These are phyloP conservation scores for Pseudoips prasinana DNA, from an alignment of 2,888 invertebrate species.

Conservation along the genomic window DNA sequence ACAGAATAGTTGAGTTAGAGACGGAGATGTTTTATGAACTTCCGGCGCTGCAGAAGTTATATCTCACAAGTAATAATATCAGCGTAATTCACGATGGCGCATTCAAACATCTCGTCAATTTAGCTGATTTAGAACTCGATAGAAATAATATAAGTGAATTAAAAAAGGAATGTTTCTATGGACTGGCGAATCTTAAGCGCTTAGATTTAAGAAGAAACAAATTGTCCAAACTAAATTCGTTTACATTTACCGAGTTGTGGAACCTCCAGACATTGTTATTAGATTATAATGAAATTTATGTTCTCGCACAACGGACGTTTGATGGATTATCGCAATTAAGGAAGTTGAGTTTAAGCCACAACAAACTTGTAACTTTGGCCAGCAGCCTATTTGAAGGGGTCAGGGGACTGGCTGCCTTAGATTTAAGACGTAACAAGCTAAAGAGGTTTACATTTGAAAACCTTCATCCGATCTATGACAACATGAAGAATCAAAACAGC, in stretches of 20 bases:
- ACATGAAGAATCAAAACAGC: slow-evolving; percentile 87
- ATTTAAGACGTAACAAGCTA: slow-evolving; percentile 88
- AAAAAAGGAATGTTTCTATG: slow-evolving; percentile 89
- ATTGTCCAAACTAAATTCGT: slow-evolving; percentile 88
- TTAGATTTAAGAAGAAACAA: slow-evolving; percentile 89
- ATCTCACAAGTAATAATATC: slow-evolving; percentile 93
- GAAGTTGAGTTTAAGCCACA: slow-evolving; percentile 88
- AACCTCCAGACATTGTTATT: slow-evolving; percentile 86
- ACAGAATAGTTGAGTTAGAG: slow-evolving; percentile 87
- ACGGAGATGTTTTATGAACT: slow-evolving; percentile 88
- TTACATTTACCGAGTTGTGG: slow-evolving; percentile 90
- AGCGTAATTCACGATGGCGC: slow-evolving; percentile 92
- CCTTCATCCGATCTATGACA: slow-evolving; percentile 87
- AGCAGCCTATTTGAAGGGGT: slow-evolving; percentile 87
- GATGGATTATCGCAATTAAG: slow-evolving; percentile 87
- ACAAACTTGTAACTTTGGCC: slow-evolving; percentile 86
- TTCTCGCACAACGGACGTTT: slow-evolving; percentile 89
- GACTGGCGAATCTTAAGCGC: slow-evolving; percentile 86
- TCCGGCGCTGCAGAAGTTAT: slow-evolving; percentile 87
- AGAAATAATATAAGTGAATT: slow-evolving; percentile 88
- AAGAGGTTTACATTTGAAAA: slow-evolving; percentile 89
- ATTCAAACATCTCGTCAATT: slow-evolving; percentile 86
- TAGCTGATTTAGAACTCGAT: slow-evolving; percentile 91
- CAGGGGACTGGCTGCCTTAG: slow-evolving; percentile 86
- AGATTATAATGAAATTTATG: slow-evolving; percentile 86